Evolutionary conservation across 2,797 vertebrate genomes (phyloP).

Genomic region (Oryzias dopingdopingensis): DNA sequence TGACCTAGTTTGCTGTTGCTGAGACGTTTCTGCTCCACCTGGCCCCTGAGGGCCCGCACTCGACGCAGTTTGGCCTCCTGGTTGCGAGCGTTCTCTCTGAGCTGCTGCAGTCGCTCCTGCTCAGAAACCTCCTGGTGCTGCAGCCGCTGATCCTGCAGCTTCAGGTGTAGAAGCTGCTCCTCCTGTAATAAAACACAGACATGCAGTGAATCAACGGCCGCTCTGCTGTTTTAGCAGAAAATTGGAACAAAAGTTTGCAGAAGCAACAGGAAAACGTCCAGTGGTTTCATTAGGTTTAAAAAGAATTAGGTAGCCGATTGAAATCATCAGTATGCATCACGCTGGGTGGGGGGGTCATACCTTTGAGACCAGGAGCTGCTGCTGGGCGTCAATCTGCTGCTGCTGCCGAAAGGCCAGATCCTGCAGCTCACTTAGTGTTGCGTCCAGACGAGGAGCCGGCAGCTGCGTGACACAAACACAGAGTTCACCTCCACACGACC

Average conservation of each 20-base stretch:
- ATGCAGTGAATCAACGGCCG: background rate
- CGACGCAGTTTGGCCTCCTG: conserved; percentile 92
- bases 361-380: conserved; percentile 86
- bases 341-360: conserved; percentile 28
- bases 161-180: conserved; percentile 83
- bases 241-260: too few relatives aligned
- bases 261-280: too few relatives aligned
- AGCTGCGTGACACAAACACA: conserved; percentile 66
- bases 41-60: conserved; percentile 88
- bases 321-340: too few relatives aligned
- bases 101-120: conserved; percentile 85
- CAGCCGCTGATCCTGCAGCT: conserved; percentile 75
- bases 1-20: conserved; percentile 91
- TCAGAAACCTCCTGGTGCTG: conserved; percentile 83
- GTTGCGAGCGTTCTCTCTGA: conserved; percentile 87
- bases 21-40: conserved; percentile 91
- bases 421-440: conserved; percentile 88
- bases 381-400: conserved; percentile 88
- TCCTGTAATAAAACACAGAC: conserved; percentile 72
- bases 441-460: conserved; percentile 80
- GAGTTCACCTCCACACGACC: conserved; percentile 18
- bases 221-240: too few relatives aligned
- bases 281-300: too few relatives aligned
- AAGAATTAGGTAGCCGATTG: too few relatives aligned
- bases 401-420: conserved; percentile 91